Base-by-base conservation (phyloP, 2,797 vertebrate genomes). In the Nannoperca australis region DNA sequence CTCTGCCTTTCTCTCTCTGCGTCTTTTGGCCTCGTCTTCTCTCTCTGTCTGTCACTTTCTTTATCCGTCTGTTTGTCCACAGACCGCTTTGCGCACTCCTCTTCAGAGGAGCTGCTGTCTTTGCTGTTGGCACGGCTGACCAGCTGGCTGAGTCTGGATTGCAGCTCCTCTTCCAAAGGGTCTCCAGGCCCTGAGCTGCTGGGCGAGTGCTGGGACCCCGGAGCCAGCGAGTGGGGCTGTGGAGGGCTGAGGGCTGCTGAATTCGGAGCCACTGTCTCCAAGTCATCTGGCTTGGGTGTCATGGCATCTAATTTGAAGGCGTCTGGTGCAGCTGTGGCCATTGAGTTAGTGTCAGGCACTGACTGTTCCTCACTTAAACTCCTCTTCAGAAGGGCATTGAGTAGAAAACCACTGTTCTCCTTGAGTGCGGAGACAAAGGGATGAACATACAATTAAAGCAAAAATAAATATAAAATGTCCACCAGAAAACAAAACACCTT, bases 101-200 rank as follows among this genome's bases (percentile, higher is more conserved):
- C 97, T 42, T 96, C 96, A 0, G 97, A 97, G 5, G 97, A 96
- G 12, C 92, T 82, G 83, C 93, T 69, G 75, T 96, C 96, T 85
- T 95, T 96, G 87, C 97, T 96, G 58, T 94, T 95, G 90, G 95
- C 94, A 53, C 95, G 95, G 85, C 91, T 91, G 76, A 95, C 94
- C 58, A 97, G 83, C 84, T 96, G 93, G 34, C 92, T 94, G 64
- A 96, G 86, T 85, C 94, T 95, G 76, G 92, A 95, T 66, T 91
- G 95, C 24, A 95, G 89, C 44, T 96, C 95, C 79, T 96, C 93
- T 65, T 97, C 96, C 3, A 91, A 65, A 18, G 85, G 59, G 51
- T 94, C 86, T 78, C 34, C 67, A n/a, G 76, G 75, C 47, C 74
- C 83, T 1, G 50, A 71, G 65, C 70, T 70, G 70, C 61, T 72